Conservation (phyloP, 1,140 invertebrate genomes). For the Coenobita brevimanus region DNA sequence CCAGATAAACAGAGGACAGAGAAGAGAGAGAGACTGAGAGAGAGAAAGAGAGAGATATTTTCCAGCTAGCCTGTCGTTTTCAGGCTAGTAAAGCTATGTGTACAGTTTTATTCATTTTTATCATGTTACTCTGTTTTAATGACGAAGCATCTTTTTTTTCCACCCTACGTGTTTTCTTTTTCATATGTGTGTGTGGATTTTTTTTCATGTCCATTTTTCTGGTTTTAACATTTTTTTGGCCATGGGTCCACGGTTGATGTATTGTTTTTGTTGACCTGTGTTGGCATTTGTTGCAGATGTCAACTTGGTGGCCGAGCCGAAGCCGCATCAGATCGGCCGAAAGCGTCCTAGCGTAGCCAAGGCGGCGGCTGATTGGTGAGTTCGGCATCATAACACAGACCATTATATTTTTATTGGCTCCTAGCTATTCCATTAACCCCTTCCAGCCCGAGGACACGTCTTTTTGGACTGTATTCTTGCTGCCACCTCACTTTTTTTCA, state of each 20-base stretch:
- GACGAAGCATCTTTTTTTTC: not conserved
- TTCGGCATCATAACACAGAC: constrained; percentile 62
- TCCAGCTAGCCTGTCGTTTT: constrained; percentile 40
- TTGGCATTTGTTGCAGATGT: constrained; percentile 79
- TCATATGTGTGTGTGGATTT: not conserved
- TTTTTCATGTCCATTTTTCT: not conserved
- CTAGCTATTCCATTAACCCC: too few relatives aligned
- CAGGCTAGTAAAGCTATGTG: constrained; percentile 17
- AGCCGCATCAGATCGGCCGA: constrained; percentile 86
- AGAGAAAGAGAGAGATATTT: constrained; percentile 1
- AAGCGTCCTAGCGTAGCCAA: constrained; percentile 84
- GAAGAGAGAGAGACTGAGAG: constrained; percentile 3
- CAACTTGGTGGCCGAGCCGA: constrained; percentile 88
- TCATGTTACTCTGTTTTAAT: not conserved
- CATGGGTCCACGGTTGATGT: not conserved
- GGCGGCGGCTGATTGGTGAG: constrained; percentile 87
- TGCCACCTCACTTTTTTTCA: too few relatives aligned
- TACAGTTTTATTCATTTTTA: not conserved
- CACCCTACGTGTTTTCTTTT: not conserved
- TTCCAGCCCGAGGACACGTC: too few relatives aligned
- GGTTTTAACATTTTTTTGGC: constrained; percentile 12
- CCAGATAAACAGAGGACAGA: constrained; percentile 11
- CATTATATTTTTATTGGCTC: too few relatives aligned
- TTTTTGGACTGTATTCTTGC: too few relatives aligned
- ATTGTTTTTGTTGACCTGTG: constrained; percentile 67